phyloP scores from a whole-genome alignment of 1,140 invertebrate genomes.

The Achroia grisella region DNA sequence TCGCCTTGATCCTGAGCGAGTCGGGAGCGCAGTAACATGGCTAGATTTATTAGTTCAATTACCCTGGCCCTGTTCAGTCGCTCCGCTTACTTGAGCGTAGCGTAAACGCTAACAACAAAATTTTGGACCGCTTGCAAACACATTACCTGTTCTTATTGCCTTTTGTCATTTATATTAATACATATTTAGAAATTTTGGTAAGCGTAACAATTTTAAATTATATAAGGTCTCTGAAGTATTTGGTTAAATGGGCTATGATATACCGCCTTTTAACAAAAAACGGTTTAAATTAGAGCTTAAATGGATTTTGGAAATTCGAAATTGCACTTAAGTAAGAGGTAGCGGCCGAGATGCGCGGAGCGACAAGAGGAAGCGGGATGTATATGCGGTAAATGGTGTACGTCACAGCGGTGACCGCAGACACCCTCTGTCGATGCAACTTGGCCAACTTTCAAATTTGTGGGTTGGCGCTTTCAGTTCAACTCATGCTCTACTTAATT shows the following conservation, averaged over 20 bases:
- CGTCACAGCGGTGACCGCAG: conserved; percentile 21
- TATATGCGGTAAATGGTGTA: neutral
- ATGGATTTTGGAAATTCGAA: no score
- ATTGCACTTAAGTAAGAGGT: no score
- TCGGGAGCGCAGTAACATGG: conserved; percentile 46
- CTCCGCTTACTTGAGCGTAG: conserved; percentile 47
- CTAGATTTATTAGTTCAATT: conserved; percentile 72
- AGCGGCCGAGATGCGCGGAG: neutral
- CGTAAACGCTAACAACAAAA: conserved; percentile 58
- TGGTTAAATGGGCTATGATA: no score
- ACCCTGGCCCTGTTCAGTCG: conserved; percentile 44
- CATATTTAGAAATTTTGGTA: no score
- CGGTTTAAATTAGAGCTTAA: no score
- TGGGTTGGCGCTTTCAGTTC: conserved; percentile 47
- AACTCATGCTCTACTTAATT: no score
- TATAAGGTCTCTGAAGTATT: no score
- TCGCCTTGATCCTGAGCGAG: conserved; percentile 50
- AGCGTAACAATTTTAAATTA: no score
- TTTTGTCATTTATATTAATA: no score
- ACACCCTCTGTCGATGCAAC: conserved; percentile 41
- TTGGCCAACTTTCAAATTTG: conserved; percentile 61
- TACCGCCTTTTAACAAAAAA: no score
- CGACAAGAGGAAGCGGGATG: conserved; percentile 5
- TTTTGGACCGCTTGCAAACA: conserved; percentile 43
- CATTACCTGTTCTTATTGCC: conserved; percentile 15